Evolutionary conservation across 2,113 vertebrate genomes (phyloP).

Genomic region (Callionymus lyra): DNA sequence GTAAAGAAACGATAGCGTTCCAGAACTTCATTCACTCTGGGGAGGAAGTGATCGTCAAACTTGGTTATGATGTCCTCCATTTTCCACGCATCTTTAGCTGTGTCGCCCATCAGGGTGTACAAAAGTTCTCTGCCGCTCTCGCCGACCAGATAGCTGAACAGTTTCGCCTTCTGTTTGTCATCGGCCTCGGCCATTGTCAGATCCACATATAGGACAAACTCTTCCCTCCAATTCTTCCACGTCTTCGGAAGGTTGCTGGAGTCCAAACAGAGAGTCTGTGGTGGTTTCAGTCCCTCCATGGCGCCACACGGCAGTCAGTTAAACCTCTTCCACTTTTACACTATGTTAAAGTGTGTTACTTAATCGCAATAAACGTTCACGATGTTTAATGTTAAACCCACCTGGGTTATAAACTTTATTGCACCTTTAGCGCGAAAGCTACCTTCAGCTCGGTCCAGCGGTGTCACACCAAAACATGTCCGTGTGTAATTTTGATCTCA

Average conservation of each 20-base stretch:
- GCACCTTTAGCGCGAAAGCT: not conserved
- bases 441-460: not conserved
- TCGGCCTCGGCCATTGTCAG: not conserved
- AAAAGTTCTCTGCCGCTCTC: conserved; percentile 5
- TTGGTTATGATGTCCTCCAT: conserved; percentile 1
- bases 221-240: conserved; percentile 8
- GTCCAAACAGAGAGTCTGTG: not conserved
- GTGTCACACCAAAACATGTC: too few species aligned
- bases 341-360: not conserved
- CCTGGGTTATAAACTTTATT: not conserved
- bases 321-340: not conserved
- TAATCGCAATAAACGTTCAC: not conserved
- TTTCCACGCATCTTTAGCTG: conserved; percentile 2
- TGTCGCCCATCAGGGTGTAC: conserved; percentile 1
- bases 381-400: not conserved
- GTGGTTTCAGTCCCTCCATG: conserved; percentile 1
- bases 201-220: conserved; percentile 7
- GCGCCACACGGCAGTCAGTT: not conserved
- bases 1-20: not conserved
- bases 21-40: conserved; percentile 4
- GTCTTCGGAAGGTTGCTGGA: conserved; percentile 1
- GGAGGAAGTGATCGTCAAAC: conserved; percentile 2
- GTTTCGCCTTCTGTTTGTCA: conserved; percentile 2
- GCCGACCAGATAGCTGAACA: conserved; percentile 6
- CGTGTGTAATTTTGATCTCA: too few species aligned